Evolutionary conservation across 2,113 vertebrate species (phyloP).

Genomic region (Chrysochloris asiatica): DNA sequence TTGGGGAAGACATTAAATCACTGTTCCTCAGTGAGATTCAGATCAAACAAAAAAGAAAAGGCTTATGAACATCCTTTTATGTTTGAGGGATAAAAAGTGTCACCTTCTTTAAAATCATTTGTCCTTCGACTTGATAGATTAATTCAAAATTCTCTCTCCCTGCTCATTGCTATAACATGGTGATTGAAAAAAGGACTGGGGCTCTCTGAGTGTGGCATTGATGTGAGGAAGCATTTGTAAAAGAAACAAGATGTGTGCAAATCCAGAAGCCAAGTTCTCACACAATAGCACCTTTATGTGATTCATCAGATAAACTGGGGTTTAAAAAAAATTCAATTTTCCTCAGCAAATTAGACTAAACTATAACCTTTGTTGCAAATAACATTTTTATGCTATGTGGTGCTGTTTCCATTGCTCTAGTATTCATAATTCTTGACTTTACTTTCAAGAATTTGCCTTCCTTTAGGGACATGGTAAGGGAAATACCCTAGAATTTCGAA

Average conservation of each 20-base stretch:
- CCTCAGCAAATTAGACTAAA: conserved; percentile 60
- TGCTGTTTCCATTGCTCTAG: conserved; percentile 80
- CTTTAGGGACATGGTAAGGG: conserved; percentile 52
- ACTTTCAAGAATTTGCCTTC: conserved; percentile 54
- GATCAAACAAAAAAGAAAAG: conserved; percentile 28
- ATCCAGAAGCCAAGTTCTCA: conserved; percentile 47
- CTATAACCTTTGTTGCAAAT: conserved; percentile 69
- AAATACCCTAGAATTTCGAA: conserved; percentile 7
- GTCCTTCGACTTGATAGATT: conserved; percentile 24
- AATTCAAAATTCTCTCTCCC: conserved; percentile 47
- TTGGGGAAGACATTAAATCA: background rate
- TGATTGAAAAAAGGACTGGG: conserved; percentile 44
- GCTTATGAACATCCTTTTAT: conserved; percentile 29
- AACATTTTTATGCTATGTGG: conserved; percentile 72
- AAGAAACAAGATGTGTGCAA: conserved; percentile 67
- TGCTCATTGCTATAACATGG: conserved; percentile 19
- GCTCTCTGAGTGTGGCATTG: background rate
- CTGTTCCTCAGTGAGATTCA: background rate
- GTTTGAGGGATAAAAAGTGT: background rate
- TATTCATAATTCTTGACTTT: conserved; percentile 72
- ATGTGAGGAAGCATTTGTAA: conserved; percentile 56
- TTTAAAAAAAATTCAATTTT: conserved; percentile 52
- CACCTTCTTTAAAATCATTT: conserved; percentile 39
- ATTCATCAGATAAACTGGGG: conserved; percentile 64
- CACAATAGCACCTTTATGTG: conserved; percentile 70